Base-by-base conservation (phyloP, 2,888 invertebrate species). In the Priocnemis perturbator region DNA sequence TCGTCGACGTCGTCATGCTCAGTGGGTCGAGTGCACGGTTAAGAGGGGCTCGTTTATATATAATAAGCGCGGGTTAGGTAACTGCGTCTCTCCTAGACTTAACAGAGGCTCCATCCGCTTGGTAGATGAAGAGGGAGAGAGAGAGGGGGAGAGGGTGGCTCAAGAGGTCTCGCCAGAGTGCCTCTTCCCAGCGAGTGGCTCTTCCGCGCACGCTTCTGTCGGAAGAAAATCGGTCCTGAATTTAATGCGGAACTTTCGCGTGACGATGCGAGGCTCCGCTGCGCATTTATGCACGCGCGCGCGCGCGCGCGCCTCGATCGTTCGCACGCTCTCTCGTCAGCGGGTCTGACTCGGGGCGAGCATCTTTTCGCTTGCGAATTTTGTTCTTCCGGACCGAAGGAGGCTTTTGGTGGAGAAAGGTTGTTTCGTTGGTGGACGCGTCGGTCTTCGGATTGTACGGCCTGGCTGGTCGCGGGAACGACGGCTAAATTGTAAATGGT, bases 21-120 rank as follows among this genome's bases (percentile, higher is more conserved):
- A 81, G 64, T 83, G 73, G 84, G 81, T 83, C 83, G 82, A 83
- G 83, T 81, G 67, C 65, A 47, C 70, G 69, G 70, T 71, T 67
- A 68, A 76, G 78, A 62, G 70, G 59, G 21, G 62, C 67, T 79
- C 73, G 70, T 79, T 80, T 79, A 78, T 73, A 78, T 76, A 77
- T 78, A 77, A 79, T 75, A 79, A 79, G 73, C 69, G 67, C 60
- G 44, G 71, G 70, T 60, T 72, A 71, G 72, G 47, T 74, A 79
- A 77, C 75, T 67, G 30, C 71, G 60, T 71, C 63, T 69, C 70
- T 67, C 69, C 61, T 78, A 68, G 63, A 17, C 69, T 69, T 73
- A 71, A 74, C 72, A 71, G 67, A 60, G 55, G 64, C 57, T 67
- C 37, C 61, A 55, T 59, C 26, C 62, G 45, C 23, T 17, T 47